Evolutionary conservation across 2,888 invertebrate species (phyloP), one percentile per base, ranked within the genome.

Genomic region (Troglohyphantes excavatus): DNA sequence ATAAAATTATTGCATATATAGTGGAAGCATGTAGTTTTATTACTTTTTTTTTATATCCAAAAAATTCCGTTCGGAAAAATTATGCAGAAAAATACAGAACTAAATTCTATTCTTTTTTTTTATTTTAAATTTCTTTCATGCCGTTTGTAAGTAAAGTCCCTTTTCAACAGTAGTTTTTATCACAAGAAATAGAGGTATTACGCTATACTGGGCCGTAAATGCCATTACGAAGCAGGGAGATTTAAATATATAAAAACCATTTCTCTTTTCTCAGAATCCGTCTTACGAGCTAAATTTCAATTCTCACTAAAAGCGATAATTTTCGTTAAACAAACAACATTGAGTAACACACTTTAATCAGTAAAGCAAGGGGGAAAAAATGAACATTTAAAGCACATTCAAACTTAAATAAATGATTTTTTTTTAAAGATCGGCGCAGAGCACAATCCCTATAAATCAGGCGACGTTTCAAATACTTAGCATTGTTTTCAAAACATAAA

Each of bases 1-100:
- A 88, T 82, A 88, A 88, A 88, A 88, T 88, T 88, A 88, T 88
- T 88, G 88, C 88, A 82, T 88, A 75, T 88, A 59, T 82, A 82
- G 67, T 88, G 88, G 88, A 88, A 88, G 88, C 88, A 88, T 88
- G 73, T 78, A 73, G 79, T 79, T 67, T 61, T 65, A 72, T 72
- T 75, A 39, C 46, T 72, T 61, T 72, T 83, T 75, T 85, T 63
- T 81, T 70, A 27, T 83, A 70, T 83, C 63, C 72, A 73, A 83
- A 83, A 83, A 73, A 65, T 83, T 73, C 83, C 63, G 63, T 83
- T 61, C 53, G 70, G 82, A 75, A 83, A 75, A 73, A 83, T 75
- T 23, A 85, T 78, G 76, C 85, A 78, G 85, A 85, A 78, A 78
- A 78, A 85, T 78, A 85, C 68, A 61, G 85, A 85, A 76, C 85